Evolutionary conservation across 2,113 vertebrate genomes (phyloP).

Genomic region (Hirundichthys speculiger): DNA sequence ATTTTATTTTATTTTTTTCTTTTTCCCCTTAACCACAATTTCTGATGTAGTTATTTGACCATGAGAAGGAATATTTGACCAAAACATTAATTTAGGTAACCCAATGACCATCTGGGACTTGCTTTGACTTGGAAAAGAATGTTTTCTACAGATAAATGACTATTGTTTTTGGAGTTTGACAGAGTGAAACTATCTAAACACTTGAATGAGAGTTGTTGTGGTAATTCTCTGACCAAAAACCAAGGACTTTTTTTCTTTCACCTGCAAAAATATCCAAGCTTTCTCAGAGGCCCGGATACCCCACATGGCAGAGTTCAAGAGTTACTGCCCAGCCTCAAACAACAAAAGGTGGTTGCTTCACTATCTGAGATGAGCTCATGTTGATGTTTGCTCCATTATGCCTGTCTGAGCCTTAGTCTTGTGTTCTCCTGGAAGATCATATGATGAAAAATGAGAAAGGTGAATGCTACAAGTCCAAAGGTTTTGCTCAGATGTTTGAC

Average conservation of each 20-base stretch:
- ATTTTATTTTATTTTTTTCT: too few relatives aligned
- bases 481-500: conserved; percentile 6
- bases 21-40: too few relatives aligned
- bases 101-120: too few relatives aligned
- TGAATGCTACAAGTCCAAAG: neutral
- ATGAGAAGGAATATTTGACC: too few relatives aligned
- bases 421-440: neutral
- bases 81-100: too few relatives aligned
- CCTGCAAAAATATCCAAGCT: neutral
- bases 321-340: neutral
- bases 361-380: neutral
- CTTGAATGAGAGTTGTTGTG: too few relatives aligned
- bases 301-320: neutral
- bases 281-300: neutral
- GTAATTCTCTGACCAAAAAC: too few relatives aligned
- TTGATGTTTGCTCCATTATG: neutral
- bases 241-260: neutral
- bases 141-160: too few relatives aligned
- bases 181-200: too few relatives aligned
- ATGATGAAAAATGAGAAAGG: neutral
- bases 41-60: too few relatives aligned
- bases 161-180: too few relatives aligned
- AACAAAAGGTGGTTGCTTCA: neutral
- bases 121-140: too few relatives aligned
- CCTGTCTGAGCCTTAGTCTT: neutral